Evolutionary conservation across 2,113 vertebrate genomes (phyloP).

Genomic region (Parus major): DNA sequence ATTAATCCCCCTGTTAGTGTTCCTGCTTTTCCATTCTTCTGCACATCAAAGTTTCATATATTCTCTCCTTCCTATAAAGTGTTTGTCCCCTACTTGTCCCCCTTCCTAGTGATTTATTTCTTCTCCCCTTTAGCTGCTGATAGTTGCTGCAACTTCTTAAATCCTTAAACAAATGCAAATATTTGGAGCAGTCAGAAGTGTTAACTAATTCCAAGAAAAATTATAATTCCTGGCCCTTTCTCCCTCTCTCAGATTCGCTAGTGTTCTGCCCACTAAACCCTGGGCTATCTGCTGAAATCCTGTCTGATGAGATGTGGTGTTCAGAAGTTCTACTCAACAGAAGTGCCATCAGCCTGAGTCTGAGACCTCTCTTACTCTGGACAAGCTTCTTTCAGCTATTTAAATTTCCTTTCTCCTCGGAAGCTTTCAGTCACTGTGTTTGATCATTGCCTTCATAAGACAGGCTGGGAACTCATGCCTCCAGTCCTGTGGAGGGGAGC

Average conservation of each 20-base stretch:
- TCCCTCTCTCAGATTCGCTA: background rate
- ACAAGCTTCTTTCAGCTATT: background rate
- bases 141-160: background rate
- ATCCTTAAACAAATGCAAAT: background rate
- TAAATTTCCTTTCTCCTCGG: background rate
- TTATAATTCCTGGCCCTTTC: background rate
- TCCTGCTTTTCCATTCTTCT: background rate
- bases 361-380: background rate
- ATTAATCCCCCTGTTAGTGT: background rate
- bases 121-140: background rate
- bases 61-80: background rate
- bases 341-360: background rate
- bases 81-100: background rate
- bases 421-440: background rate
- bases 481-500: background rate
- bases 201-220: background rate
- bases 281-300: background rate
- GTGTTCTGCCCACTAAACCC: background rate
- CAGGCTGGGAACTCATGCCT: background rate
- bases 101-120: background rate
- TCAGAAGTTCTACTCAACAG: background rate
- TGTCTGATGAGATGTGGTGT: background rate
- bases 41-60: background rate
- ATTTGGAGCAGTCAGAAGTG: background rate
- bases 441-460: rapidly evolving